Evolutionary conservation across 2,888 invertebrate species (phyloP), one percentile per base, ranked within the genome.

Genomic region (Epinotia bilunana): DNA sequence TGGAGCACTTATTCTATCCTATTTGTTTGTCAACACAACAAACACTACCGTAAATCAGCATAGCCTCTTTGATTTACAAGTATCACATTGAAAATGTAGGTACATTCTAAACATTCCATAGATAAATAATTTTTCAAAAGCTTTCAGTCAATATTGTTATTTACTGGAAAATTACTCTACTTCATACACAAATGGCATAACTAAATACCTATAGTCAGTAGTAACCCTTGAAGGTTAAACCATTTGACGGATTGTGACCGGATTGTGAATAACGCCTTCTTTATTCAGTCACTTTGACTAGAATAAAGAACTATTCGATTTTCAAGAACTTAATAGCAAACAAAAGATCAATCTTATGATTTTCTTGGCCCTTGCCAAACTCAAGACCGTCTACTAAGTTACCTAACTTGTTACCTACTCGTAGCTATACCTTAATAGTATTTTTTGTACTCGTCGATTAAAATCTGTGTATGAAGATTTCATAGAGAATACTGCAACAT

Each of bases 61-160:
- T 69, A 69, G 58, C 58, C 58, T 69, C 69, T 69, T 69, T 60
- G n/a, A 60, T 69, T 57, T 16, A 43, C 57, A 58, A 43, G 43
- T 60, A 69, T 69, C 60, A 68, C 68, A 28, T 60, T 28, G 16
- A 67, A 28, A 57, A 60, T 46, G 20, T 65, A 61, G 6, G 28
- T n/a, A 64, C 43, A 55, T 58, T 9, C 20, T 13, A 49, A 55
- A 67, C 65, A 65, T 68, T 33, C 39, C 43, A 57, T 9, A 68
- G 28, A 39, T 39, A 57, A 69, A 23, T 18, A 43, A 58, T 68
- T 39, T 43, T 60, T 43, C 46, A 28, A 60, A 20, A 57, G 58
- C 2, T 46, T 69, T 69, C 12, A 69, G 58, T 60, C 68, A 67
- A 55, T 39, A 57, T 39, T 23, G 28, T 60, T 60, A 0, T 43